Evolutionary conservation across 1,140 invertebrate genomes (phyloP).

Genomic region (Phymastichus coffea): DNA sequence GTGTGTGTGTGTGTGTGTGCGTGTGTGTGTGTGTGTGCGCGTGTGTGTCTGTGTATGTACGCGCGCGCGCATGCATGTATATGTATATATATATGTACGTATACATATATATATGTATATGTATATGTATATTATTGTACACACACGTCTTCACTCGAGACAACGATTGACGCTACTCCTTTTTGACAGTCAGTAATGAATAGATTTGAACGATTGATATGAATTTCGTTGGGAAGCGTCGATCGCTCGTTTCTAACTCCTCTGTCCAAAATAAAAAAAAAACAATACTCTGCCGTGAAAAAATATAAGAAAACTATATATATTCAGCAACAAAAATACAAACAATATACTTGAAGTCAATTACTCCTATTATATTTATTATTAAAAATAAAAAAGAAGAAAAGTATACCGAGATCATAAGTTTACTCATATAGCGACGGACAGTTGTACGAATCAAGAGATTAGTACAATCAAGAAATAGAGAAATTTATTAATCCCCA

Average conservation of each 20-base stretch:
- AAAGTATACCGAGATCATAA: slow-evolving; percentile 1
- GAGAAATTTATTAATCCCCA: slow-evolving; percentile 37
- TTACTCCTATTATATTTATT: slow-evolving; percentile 52
- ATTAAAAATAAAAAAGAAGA: slow-evolving; percentile 28
- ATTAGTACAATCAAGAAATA: slow-evolving; percentile 17
- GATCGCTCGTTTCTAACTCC: slow-evolving; percentile 19
- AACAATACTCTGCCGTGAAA: slow-evolving; percentile 17
- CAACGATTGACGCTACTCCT: slow-evolving; percentile 4
- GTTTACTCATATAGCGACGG: slow-evolving; percentile 5
- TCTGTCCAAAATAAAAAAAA: slow-evolving; percentile 5
- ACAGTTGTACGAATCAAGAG: slow-evolving; percentile 5
- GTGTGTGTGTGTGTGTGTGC: no score
- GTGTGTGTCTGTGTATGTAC: no score
- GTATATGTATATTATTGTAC: no score
- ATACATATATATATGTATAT: no score
- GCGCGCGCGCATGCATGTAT: no score
- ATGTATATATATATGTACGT: no score
- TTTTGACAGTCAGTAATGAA: not conserved
- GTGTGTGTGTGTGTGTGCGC: no score
- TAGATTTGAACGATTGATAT: not conserved
- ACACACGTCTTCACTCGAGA: slow-evolving; percentile 15
- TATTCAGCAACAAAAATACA: slow-evolving; percentile 26
- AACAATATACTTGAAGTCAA: slow-evolving; percentile 55
- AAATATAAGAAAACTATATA: slow-evolving; percentile 8
- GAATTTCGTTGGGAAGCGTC: not conserved